A percentile compares a stretch with the other conserved stretches of the same genome.
Conservation (phyloP, 2,113 vertebrate species). For the Noctilio leporinus region DNA sequence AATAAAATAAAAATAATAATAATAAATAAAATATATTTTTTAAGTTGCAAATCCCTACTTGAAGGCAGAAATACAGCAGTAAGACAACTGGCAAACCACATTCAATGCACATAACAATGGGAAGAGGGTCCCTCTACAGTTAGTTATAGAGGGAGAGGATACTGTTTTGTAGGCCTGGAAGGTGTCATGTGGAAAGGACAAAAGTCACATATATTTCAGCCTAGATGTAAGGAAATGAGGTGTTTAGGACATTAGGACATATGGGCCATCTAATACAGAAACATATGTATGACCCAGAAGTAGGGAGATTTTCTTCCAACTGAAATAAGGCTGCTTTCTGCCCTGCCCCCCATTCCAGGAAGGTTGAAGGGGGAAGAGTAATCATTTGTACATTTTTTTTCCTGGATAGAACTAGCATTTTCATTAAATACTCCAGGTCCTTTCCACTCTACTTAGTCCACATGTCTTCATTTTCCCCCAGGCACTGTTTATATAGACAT, state of each 20-base stretch:
- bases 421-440: neutral
- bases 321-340: neutral
- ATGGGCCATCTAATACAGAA: neutral
- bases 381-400: neutral
- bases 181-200: too few relatives aligned
- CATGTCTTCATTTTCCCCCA: neutral
- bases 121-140: neutral
- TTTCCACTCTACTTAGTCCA: neutral
- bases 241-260: neutral
- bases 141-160: neutral
- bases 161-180: neutral
- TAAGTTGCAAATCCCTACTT: neutral
- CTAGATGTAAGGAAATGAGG: neutral
- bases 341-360: neutral
- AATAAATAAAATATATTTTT: too few relatives aligned
- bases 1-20: too few relatives aligned
- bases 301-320: neutral
- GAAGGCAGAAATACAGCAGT: neutral
- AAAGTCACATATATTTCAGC: neutral
- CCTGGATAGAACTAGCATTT: neutral
- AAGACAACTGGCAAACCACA: neutral
- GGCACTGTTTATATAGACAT: neutral
- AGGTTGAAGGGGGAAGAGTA: neutral
- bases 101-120: too few relatives aligned
- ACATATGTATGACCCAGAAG: rapidly evolving